These are phyloP conservation scores for Thaleichthys pacificus DNA, from an alignment of 2,797 vertebrate species.

Conservation along the genomic window DNA sequence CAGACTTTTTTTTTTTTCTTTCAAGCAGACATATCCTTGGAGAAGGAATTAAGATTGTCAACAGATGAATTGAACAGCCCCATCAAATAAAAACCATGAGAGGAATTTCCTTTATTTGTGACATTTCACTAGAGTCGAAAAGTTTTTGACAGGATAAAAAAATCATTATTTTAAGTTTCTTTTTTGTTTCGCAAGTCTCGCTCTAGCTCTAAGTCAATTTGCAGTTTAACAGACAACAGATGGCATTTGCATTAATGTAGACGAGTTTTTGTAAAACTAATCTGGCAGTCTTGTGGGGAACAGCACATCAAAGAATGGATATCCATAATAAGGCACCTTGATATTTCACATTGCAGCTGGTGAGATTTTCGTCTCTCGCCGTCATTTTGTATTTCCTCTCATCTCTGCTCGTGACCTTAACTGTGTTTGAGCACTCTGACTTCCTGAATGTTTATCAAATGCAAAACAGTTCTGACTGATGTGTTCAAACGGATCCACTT, in stretches of 20 bases:
- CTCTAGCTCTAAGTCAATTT: slow-evolving; percentile 9
- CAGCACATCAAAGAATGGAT: slow-evolving; percentile 27
- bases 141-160: slow-evolving; percentile 17
- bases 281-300: slow-evolving; percentile 11
- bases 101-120: slow-evolving; percentile 5
- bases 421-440: slow-evolving; percentile 6
- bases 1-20: no score
- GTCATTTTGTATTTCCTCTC: not conserved
- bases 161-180: slow-evolving; percentile 17
- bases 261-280: slow-evolving; percentile 19
- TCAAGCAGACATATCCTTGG: slow-evolving; percentile 11
- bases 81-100: slow-evolving; percentile 11
- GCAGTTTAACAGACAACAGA: slow-evolving; percentile 13
- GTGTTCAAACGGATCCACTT: slow-evolving; percentile 27
- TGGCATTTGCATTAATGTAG: slow-evolving; percentile 4
- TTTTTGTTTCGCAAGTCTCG: not conserved
- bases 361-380: slow-evolving; percentile 1
- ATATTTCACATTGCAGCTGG: slow-evolving; percentile 15
- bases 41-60: slow-evolving; percentile 10
- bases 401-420: slow-evolving; percentile 13
- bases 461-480: slow-evolving; percentile 26
- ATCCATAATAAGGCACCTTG: slow-evolving; percentile 28
- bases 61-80: slow-evolving; percentile 14
- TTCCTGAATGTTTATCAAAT: slow-evolving; percentile 16
- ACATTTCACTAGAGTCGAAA: not conserved